A percentile compares a stretch with the other conserved stretches of the same genome.
phyloP scores from a whole-genome alignment of 1,140 invertebrate species.

The Zaprionus vittiger region DNA sequence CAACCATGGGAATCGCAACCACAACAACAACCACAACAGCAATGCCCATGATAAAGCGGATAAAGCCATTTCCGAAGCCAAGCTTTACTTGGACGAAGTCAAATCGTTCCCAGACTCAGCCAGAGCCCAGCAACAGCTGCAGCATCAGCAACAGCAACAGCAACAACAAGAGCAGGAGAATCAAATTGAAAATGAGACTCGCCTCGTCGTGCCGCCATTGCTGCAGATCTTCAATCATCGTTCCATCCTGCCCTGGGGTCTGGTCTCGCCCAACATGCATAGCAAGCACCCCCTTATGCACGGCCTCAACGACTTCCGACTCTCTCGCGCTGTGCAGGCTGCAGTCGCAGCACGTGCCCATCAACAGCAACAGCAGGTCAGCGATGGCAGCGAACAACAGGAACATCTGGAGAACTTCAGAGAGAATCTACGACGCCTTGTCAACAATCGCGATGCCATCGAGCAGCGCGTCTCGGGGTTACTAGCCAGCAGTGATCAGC shows the following conservation, averaged over 20 bases:
- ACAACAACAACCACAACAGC: neutral
- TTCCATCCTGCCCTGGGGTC: neutral
- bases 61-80: no score
- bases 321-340: slow-evolving; percentile 8
- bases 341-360: neutral
- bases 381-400: neutral
- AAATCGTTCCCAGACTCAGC: no score
- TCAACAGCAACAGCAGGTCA: neutral
- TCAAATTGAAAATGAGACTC: neutral
- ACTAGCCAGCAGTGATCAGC: neutral
- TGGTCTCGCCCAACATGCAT: neutral
- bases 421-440: slow-evolving; percentile 23
- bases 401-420: slow-evolving; percentile 7
- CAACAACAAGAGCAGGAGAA: neutral
- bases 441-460: slow-evolving; percentile 26
- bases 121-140: no score
- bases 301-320: slow-evolving; percentile 20
- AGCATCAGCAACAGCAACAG: neutral
- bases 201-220: neutral
- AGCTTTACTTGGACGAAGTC: no score
- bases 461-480: slow-evolving; percentile 17
- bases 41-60: neutral
- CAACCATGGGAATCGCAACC: neutral
- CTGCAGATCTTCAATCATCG: slow-evolving; percentile 10
- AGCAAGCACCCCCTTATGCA: neutral